Base-by-base conservation (phyloP, 2,797 vertebrate species). In the Hippocampus kuda region DNA sequence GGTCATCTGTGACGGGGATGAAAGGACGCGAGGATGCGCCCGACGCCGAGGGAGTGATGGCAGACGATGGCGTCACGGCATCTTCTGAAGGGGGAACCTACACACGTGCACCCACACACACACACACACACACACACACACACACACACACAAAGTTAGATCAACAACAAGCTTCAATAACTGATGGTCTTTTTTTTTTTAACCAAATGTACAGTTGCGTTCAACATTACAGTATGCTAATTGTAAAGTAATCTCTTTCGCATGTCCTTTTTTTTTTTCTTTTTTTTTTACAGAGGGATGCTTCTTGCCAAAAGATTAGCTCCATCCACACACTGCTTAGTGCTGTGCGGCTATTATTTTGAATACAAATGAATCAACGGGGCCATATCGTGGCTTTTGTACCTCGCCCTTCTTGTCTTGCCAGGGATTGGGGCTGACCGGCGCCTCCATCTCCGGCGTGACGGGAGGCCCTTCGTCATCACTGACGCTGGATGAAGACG, bases 1-100 rank as follows among this genome's bases (percentile, higher is more conserved):
- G 97, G 84, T 99, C 97, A 74, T 99, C 97, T 0, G 97, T 99
- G 78, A 99, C 96, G 0, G 97, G 97, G 82, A 99, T 99, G 79
- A 99, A 99, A 26, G 97, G 97, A 38, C 97, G 93, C 0, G 95
- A 95, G 8, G 96, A 96, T 11, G 94, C 92, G 0, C 94, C 91
- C 24, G 92, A 89, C 73, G 95, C 91, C 1, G 97, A 98, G 0
- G 97, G 97, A 53, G 96, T 98, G 75, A 98, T 91, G n/a, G 94
- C 95, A 59, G 96, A 95, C 2, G 92, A 92, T 0, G 97, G 97
- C 0, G 94, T 99, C 72, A 95, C 78, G 2, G 94, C 94, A 64
- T 99, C 97, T 72, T 99, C 97, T 16, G 95, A 93, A 38, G 94
- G 89, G 12, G 91, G 73, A 48, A 89, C 89, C 97, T 99, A 80